A percentile compares a stretch with the other conserved stretches of the same genome.
These are phyloP conservation scores for Toxotes chatareus DNA, from an alignment of 2,113 vertebrate genomes.

Conservation along the genomic window DNA sequence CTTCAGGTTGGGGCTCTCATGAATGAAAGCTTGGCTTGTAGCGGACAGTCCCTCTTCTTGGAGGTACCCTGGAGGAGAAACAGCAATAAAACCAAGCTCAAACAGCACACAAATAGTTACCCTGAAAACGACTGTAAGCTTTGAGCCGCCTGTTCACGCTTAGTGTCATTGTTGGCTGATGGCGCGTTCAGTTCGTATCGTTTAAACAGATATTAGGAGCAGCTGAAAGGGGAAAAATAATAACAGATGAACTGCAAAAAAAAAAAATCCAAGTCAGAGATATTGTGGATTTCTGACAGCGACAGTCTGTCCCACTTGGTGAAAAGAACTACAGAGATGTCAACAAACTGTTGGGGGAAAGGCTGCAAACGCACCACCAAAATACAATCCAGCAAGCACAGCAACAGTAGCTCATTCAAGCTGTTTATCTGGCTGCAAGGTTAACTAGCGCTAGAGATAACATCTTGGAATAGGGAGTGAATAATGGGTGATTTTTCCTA, in stretches of 20 bases:
- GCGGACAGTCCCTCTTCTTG: conserved; percentile 94
- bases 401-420: background rate
- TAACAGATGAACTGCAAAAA: too few species aligned
- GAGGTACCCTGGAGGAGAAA: conserved; percentile 88
- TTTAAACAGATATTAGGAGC: background rate
- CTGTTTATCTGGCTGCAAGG: background rate
- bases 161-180: conserved; percentile 25
- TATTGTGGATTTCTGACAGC: background rate
- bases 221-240: background rate
- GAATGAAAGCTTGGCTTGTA: conserved; percentile 92
- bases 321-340: background rate
- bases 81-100: background rate
- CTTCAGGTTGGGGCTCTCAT: conserved; percentile 94
- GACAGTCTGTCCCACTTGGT: background rate
- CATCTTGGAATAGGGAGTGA: background rate
- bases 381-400: background rate
- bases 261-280: background rate
- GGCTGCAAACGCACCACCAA: background rate
- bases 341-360: background rate
- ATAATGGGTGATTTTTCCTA: background rate
- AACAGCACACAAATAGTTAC: background rate
- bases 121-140: background rate
- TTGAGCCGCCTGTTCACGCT: background rate
- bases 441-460: background rate
- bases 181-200: background rate